phyloP scores from a whole-genome alignment of 2,888 invertebrate genomes.

The Diachrysia chrysitis region DNA sequence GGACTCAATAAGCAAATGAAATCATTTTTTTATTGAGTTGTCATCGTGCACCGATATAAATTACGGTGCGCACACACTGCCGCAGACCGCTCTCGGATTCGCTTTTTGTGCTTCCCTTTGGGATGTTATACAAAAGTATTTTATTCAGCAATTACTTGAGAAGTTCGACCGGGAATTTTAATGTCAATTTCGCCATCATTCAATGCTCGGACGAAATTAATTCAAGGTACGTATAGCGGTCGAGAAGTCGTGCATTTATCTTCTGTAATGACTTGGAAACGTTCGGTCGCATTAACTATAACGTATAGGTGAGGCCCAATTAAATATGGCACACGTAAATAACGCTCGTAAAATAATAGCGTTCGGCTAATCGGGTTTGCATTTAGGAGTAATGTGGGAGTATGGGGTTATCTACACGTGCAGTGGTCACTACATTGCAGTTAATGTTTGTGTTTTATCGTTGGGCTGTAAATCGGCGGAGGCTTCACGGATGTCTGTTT shows the following conservation, averaged over 20 bases:
- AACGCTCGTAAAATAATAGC: constrained; percentile 74
- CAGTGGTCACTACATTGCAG: constrained; percentile 12
- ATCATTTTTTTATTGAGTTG: constrained; percentile 89
- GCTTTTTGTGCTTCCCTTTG: constrained; percentile 85
- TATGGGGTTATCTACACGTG: constrained; percentile 13
- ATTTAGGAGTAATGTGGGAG: constrained; percentile 38
- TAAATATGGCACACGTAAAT: constrained; percentile 82
- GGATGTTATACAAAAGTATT: constrained; percentile 87
- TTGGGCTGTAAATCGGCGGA: constrained; percentile 59
- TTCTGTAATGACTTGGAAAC: constrained; percentile 84
- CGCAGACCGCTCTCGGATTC: constrained; percentile 69
- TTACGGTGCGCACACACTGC: constrained; percentile 80
- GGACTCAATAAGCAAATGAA: constrained; percentile 89
- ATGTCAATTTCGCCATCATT: constrained; percentile 88
- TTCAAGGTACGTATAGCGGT: constrained; percentile 72
- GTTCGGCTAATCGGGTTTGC: constrained; percentile 70
- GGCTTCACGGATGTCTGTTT: constrained; percentile 66
- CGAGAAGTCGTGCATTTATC: constrained; percentile 76
- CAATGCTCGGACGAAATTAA: constrained; percentile 86
- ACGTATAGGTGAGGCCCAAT: constrained; percentile 81
- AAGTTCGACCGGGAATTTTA: constrained; percentile 86
- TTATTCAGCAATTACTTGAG: constrained; percentile 89
- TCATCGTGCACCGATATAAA: constrained; percentile 87
- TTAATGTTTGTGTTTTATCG: constrained; percentile 56
- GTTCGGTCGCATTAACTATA: constrained; percentile 78